phyloP scores from a whole-genome alignment of 1,140 invertebrate genomes.

The Bombus vancouverensis region DNA sequence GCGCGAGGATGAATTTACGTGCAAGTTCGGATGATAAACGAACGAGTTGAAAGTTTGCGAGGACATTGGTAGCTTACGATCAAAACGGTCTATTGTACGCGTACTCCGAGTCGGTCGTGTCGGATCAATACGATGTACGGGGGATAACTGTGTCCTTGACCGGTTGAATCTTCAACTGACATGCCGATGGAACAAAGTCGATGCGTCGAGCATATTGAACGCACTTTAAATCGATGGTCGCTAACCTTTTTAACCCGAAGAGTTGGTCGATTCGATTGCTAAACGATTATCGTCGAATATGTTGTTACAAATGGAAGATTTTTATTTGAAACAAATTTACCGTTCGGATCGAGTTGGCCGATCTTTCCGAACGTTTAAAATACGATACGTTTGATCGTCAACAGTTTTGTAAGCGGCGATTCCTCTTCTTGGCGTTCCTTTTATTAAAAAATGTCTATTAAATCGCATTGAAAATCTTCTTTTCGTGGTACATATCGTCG shows the following conservation, averaged over 20 bases:
- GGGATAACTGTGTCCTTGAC: slow-evolving; percentile 35
- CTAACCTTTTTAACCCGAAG: neutral
- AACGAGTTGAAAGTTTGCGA: neutral
- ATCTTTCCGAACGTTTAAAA: neutral
- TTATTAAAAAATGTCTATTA: too few species aligned
- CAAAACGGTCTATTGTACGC: neutral
- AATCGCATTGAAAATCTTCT: neutral
- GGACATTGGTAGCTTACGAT: neutral
- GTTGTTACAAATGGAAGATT: neutral
- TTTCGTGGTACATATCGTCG: neutral
- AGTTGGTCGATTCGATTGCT: neutral
- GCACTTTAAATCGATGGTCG: neutral
- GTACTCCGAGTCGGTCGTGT: slow-evolving; percentile 6
- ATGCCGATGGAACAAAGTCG: neutral
- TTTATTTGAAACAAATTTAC: neutral
- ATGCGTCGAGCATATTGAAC: neutral
- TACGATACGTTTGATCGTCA: neutral
- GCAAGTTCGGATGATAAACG: neutral
- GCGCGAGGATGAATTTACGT: neutral
- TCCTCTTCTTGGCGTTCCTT: too few species aligned
- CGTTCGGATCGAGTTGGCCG: neutral
- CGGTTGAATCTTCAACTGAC: slow-evolving; percentile 7
- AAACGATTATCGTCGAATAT: neutral
- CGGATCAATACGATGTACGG: slow-evolving; percentile 42
- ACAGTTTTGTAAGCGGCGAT: too few species aligned